Evolutionary conservation across 1,140 invertebrate species (phyloP), one percentile per base, ranked within the genome.

Genomic region (Hyles vespertilio): DNA sequence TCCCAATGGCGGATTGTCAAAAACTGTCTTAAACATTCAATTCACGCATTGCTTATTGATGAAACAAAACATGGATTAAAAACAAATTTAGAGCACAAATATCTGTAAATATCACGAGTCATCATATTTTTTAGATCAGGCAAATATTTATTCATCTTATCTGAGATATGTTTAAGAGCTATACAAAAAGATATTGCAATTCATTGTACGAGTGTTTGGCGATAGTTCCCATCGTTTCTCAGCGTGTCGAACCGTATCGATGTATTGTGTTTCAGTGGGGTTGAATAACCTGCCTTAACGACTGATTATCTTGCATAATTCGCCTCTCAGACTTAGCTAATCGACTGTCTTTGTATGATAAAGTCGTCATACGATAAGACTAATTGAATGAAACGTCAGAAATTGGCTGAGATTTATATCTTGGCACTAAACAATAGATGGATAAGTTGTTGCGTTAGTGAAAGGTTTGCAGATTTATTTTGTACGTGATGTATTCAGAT

Each of bases 231-330:
- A 40, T 40, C 36, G 36, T 40, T 40, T 40, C 1, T 40, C 36
- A 8, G 36, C 36, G 36, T 40, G 36, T 40, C 36, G 8, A 40
- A 40, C 36, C 36, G 36, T 40, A 40, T 40, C 2, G 36, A 8
- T 8, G 54, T 60, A 56, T 51, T 60, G 61, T 45, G 60, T 58
- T 73, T 71, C 65, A 50, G 22, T 50, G 58, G 55, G 65, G 81
- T 84, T 84, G 77, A 81, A 84, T 55, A 77, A 80, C 77, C 79
- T 76, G 68, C 69, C 70, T 70, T 64, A 75, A 52, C 44, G 58
- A 32, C 51, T 60, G 61, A 67, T 74, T 69, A 74, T 77, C 65
- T 69, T 52, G 51, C 56, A 69, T 67, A 62, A 70, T 72, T 64
- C 46, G 48, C 43, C 61, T 65, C 46, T 32, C 47, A 55, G 22